Evolutionary conservation across 1,140 invertebrate genomes (phyloP), one percentile per base, ranked within the genome.

Genomic region (Harpegnathos saltator): DNA sequence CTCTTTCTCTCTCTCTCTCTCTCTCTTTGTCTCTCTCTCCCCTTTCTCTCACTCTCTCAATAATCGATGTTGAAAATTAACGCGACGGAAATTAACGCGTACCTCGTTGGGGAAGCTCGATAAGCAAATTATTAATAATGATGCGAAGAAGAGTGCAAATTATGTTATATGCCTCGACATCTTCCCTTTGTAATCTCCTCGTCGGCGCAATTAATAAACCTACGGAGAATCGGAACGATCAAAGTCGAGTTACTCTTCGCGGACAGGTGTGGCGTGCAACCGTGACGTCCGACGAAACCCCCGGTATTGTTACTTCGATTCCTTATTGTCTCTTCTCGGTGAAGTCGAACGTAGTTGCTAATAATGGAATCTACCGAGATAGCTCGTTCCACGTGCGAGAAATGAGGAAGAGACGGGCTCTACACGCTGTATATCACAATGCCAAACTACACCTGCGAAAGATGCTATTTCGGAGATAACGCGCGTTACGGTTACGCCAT

Each of bases 31-130:
- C 29, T 33, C 1, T 33, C 29, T 33, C 1, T 33, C 29, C 5
- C n/a, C 15, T 44, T 4, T 11, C n/a, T 5, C 9, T 44, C 38
- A 7, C 3, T 9, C 38, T 44, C 11, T 44, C 24, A 3, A 73
- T 73, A 73, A 73, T 58, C 22, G 17, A 61, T 44, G 7, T 26
- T 22, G 22, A 73, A 5, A 61, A 74, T 62, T 74, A 74, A 19
- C 38, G 17, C 29, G 3, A 19, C 26, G 2, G 44, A 29, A 62
- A 62, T 19, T 74, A 44, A 73, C 4, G 38, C 38, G 38, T 44
- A 59, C 61, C 24, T 26, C 61, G n/a, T 44, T n/a, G 61, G 9
- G 24, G 15, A 24, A 17, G 3, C 33, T 73, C 22, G 2, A 73
- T 26, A 22, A 73, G 1, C 26, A 17, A 29, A 52, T 69, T 52